Evolutionary conservation across 2,888 invertebrate genomes (phyloP), one percentile per base, ranked within the genome.

Genomic region (Nomada lathburiana): DNA sequence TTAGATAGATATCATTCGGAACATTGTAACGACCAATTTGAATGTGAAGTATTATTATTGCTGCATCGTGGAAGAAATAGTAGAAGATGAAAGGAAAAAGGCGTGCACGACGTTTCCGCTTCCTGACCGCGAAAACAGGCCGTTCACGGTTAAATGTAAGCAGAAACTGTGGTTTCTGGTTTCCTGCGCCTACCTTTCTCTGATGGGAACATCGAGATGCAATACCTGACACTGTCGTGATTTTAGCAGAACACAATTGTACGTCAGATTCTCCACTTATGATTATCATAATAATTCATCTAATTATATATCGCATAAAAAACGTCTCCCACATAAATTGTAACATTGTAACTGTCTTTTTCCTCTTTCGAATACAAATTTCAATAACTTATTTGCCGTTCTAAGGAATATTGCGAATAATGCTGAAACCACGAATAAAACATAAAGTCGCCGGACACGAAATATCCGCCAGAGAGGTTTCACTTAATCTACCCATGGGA

Each of bases 161-260:
- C 82, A 82, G 82, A 82, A 68, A 82, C 82, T 76, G 82, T 53
- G 82, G 82, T 82, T 82, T 82, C 70, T 82, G 82, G 82, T 82
- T 82, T 82, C 71, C 75, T 60, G 59, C 53, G 42, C 75, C 59
- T 50, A 47, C 68, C 60, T 76, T 53, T 71, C 53, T 42, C 62
- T 26, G 81, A 80, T 72, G 70, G 52, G 63, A 75, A 71, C 76
- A 63, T 72, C 67, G 67, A 75, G 67, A 75, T 52, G 60, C 50
- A 68, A 57, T 57, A 59, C 57, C 26, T 59, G 57, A 75, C 69
- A 70, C 67, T 23, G 36, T 23, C 57, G 29, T 42, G 23, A 80
- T 68, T 64, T 67, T 57, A 68, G 72, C 63, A 29, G 18, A 36
- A 52, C 59, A 18, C 47, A 26, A 72, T 5, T 16, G 47, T 53